A percentile compares a stretch with the other conserved stretches of the same genome.
Evolutionary conservation across 2,113 vertebrate genomes (phyloP).

Genomic region (Arizona elegans): DNA sequence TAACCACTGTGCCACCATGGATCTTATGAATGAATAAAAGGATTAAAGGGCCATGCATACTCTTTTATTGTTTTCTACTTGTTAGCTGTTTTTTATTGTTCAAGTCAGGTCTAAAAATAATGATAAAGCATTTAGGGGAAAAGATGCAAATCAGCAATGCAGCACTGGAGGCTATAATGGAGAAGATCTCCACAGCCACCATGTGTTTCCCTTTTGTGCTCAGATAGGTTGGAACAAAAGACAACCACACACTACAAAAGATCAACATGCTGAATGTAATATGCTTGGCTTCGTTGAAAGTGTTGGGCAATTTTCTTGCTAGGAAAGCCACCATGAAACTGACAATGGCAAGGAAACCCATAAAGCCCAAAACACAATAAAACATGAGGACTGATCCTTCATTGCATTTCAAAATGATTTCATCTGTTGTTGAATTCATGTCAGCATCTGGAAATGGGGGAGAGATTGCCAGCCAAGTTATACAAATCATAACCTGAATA

Average conservation of each 20-base stretch:
- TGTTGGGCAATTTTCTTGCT: not conserved
- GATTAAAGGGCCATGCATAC: not conserved
- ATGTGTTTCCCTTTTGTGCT: not conserved
- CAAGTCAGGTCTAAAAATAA: not conserved
- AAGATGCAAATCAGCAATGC: not conserved
- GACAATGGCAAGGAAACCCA: not conserved
- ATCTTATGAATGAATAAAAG: no score
- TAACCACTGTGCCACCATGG: no score
- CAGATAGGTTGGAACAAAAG: not conserved
- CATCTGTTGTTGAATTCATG: not conserved
- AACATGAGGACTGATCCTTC: not conserved
- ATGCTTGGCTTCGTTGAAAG: not conserved
- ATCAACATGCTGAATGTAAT: not conserved
- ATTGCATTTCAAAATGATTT: not conserved
- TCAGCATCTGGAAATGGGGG: not conserved
- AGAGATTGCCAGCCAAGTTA: not conserved
- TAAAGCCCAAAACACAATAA: not conserved
- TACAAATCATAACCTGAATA: not conserved
- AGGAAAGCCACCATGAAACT: not conserved
- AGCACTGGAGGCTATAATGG: not conserved
- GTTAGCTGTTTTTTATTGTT: not conserved
- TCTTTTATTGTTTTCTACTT: no score
- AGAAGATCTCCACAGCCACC: not conserved
- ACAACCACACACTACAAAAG: not conserved
- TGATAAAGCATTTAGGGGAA: not conserved